Evolutionary conservation across 2,113 vertebrate species (phyloP), one percentile per base, ranked within the genome.

Genomic region (Triplophysa dalaica): DNA sequence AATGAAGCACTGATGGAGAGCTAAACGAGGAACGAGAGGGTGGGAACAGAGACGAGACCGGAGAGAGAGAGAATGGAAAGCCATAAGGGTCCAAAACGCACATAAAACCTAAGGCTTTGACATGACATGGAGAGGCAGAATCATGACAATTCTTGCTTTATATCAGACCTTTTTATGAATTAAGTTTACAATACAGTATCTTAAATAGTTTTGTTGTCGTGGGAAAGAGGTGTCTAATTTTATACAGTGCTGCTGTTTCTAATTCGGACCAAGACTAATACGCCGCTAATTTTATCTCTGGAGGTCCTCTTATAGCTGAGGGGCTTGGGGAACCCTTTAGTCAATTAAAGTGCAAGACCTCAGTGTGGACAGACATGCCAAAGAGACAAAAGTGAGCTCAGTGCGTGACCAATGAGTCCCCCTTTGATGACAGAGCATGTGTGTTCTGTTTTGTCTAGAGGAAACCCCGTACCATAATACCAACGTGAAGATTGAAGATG

Each of bases 341-440:
- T 54, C 26, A 41, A 72, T 22, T 58, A 65, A 21, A 82, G 56
- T 13, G 29, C 16, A 24, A 74, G 63, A 50, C 24, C 33, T 75
- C 4, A 60, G 7, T 65, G 33, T 70, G 21, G 50, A 78, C 62
- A 50, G 14, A 16, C 26, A 65, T 64, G 26, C 45, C 50, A 33
- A 11, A 73, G 29, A 41, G 60, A 63, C 41, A 64, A 72, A 50
- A 73, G 52, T 50, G 19, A 50, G 21, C 38, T 56, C 43, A 24
- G 24, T 74, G 52, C 5, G 69, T 78, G 68, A 73, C 21, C 9
- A 64, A 70, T 33, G 50, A 64, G 45, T 78, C 38, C 69, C 38
- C 21, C 74, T 41, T 41, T 33, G 61, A 66, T 78, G 75, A 66
- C 60, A 17, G n/a, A 4, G 60, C 67, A 43, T 43, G 33, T 63